Base-by-base conservation (phyloP, 2,113 vertebrate genomes). In the Brachyistius frenatus region DNA sequence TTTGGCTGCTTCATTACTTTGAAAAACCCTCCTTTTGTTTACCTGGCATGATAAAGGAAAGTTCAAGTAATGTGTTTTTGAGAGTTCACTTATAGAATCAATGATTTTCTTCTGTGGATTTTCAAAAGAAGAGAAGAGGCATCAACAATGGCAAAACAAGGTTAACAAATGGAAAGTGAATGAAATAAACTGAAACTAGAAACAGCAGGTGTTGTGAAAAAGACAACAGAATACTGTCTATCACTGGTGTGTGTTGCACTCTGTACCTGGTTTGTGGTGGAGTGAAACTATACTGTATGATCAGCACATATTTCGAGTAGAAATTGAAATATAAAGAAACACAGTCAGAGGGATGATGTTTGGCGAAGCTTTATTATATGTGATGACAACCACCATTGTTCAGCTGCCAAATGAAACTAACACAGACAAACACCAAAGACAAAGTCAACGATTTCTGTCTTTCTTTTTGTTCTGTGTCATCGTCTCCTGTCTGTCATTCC, bases 1-100 rank as follows among this genome's bases (percentile, higher is more conserved):
- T 41, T 52, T 35, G 60, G 61, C 54, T 5, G 35, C 44, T 50
- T 4, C 8, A 8, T 23, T 50, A 62, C 52, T 53, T 70, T 76
- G 30, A 57, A 32, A n/a, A 73, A 39, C 41, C 52, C 44, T 75
- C 11, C 15, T 66, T 85, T 79, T 73, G 35, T 74, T 77, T 84
- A 73, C 53, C 53, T 69, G 44, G 35, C 70, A 71, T 55, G 50
- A 67, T 50, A 62, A 76, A 44, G 70, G 56, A 60, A 62, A 53
- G 31, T 37, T 32, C 23, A 70, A 50, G 14, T 50, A 52, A 16
- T 0, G 5, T 60, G 23, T 54, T 32, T 70, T 5, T 60, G 60
- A 30, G 41, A 44, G 41, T 44, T 44, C 41, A 44, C 13, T 4
- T 44, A 3, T 3, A 13, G 10, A 44, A 44, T 44, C 41, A 7